phyloP scores from a whole-genome alignment of 2,113 vertebrate genomes.

The Numida meleagris region DNA sequence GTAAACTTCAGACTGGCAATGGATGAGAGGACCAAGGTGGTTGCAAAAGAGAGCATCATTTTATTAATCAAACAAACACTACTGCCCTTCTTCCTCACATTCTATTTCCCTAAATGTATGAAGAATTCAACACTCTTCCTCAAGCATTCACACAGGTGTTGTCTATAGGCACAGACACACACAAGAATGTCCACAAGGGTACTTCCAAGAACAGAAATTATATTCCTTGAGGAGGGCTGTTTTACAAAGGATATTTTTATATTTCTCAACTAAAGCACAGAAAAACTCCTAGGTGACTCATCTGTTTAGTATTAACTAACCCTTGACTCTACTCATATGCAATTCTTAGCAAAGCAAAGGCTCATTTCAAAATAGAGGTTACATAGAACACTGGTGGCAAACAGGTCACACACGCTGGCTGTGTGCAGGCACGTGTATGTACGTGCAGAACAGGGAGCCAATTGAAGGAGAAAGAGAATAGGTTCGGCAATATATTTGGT shows the following conservation, averaged over 20 bases:
- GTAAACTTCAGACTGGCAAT: slow-evolving; percentile 7
- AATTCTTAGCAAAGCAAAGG: neutral
- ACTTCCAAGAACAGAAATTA: neutral
- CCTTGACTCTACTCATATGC: neutral
- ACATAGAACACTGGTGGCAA: neutral
- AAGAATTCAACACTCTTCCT: neutral
- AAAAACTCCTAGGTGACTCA: neutral
- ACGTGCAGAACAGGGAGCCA: neutral
- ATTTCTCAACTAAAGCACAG: neutral
- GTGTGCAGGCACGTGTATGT: neutral
- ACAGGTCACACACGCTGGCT: neutral
- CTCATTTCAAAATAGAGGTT: neutral
- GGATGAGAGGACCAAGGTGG: neutral
- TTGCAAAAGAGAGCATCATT: neutral
- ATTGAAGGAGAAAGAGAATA: neutral
- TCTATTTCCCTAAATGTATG: neutral
- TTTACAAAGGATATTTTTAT: neutral
- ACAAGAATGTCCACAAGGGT: neutral
- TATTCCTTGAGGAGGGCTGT: neutral
- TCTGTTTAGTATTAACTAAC: neutral
- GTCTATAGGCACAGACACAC: neutral
- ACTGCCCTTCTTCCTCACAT: neutral
- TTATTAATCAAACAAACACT: neutral
- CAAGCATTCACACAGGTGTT: neutral
- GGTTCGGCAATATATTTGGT: neutral